These are phyloP conservation scores for Actinemys pallida DNA, from an alignment of 2,113 vertebrate species.

Conservation along the genomic window DNA sequence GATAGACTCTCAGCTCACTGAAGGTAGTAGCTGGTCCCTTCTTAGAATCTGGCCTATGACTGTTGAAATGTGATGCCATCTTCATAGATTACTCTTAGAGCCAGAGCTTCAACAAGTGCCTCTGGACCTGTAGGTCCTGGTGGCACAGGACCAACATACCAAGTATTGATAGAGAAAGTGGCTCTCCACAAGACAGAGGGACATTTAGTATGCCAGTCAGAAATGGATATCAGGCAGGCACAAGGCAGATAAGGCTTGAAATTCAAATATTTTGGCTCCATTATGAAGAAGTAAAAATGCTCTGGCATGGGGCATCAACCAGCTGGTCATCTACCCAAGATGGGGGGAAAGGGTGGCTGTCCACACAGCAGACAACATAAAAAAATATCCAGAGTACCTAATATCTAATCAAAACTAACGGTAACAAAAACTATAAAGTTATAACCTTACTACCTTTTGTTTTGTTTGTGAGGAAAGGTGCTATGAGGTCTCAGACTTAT, in stretches of 20 bases:
- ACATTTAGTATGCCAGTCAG: neutral
- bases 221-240: neutral
- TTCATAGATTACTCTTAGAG: neutral
- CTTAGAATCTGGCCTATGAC: neutral
- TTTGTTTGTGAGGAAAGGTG: neutral
- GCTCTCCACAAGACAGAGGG: neutral
- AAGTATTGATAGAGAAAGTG: neutral
- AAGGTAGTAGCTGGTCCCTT: neutral
- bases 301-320: neutral
- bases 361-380: neutral
- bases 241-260: neutral
- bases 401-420: neutral
- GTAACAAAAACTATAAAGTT: neutral
- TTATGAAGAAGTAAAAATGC: neutral
- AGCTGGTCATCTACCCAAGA: neutral
- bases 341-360: neutral
- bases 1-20: neutral
- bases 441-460: rapidly evolving
- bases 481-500: neutral
- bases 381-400: neutral
- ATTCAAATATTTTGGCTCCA: neutral
- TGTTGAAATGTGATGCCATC: neutral
- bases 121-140: neutral
- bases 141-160: too few relatives aligned
- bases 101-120: neutral